Conservation (phyloP, 2,797 vertebrate genomes). For the Acanthopagrus latus region DNA sequence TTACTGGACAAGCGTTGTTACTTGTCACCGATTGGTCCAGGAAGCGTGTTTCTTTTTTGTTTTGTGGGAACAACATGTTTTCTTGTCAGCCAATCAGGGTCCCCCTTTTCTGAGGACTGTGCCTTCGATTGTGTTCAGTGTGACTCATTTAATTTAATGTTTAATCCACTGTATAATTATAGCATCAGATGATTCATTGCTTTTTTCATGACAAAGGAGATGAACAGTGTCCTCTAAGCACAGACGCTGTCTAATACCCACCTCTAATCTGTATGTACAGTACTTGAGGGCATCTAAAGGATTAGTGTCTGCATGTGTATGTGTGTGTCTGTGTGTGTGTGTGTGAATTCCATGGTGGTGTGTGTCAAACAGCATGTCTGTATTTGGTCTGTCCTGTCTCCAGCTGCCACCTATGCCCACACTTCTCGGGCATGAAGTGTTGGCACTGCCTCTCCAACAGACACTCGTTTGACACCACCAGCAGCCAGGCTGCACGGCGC, state of each 20-base stretch:
- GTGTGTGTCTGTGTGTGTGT: slow-evolving; percentile 30
- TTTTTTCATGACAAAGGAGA: slow-evolving; percentile 35
- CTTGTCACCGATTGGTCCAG: background rate
- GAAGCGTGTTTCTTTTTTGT: background rate
- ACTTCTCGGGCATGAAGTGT: slow-evolving; percentile 25
- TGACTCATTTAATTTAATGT: background rate
- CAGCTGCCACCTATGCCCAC: slow-evolving; percentile 48
- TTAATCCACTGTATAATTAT: background rate
- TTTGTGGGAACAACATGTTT: background rate
- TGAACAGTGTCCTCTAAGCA: slow-evolving; percentile 11
- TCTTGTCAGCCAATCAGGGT: background rate
- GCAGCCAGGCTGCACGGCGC: background rate
- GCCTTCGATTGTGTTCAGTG: background rate
- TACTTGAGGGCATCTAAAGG: slow-evolving; percentile 35
- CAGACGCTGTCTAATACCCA: slow-evolving; percentile 50
- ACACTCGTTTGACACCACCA: slow-evolving; percentile 15
- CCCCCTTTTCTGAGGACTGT: background rate
- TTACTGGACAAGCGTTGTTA: background rate
- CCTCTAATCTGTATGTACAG: slow-evolving; percentile 55
- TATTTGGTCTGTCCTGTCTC: slow-evolving; percentile 63
- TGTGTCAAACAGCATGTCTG: slow-evolving; percentile 46
- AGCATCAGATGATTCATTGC: slow-evolving; percentile 15
- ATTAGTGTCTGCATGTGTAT: slow-evolving; percentile 38
- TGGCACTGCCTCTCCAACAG: slow-evolving; percentile 33
- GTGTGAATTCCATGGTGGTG: slow-evolving; percentile 26